Evolutionary conservation across 2,888 invertebrate species (phyloP), one percentile per base, ranked within the genome.

Genomic region (Gastrophysa polygoni): DNA sequence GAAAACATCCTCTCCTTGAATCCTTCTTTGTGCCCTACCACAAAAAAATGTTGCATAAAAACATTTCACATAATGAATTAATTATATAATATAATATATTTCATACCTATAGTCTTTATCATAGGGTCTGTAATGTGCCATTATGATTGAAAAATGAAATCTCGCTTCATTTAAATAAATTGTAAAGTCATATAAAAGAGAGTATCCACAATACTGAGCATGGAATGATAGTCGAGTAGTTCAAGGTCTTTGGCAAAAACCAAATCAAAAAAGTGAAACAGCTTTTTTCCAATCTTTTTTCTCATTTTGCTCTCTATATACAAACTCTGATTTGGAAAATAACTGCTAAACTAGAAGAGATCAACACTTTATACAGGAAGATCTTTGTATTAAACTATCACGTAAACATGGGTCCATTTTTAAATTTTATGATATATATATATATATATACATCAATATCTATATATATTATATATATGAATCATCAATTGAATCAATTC

Each of bases 1-100:
- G 82, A 88, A 92, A 54, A 93, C 91, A 83, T 91, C 88, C 79
- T 92, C 91, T 63, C 92, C 92, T 75, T 93, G 90, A 88, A 94
- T 91, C 76, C 93, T 89, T 80, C 91, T 91, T 76, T 90, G 85
- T 68, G 93, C 93, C 82, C 93, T 93, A 77, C 63, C 73, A 64
- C 66, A 71, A 68, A 67, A 65, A 69, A 65, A 66, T 55, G 49
- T 34, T 20, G 8, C 5, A 48, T 59, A 32, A 32, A 6, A 55
- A 48, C 46, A 38, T 59, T 62, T 52, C 58, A 58, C 29, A 51
- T 10, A 34, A 47, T 10, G 61, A 2, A 14, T 14, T 10, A 1
- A 38, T n/a, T n/a, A 38, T 3, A 38, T 38, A 38, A 10, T 8
- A 10, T 32, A 32, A 2, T 8, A 32, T 10, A n/a, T 32, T 32